A percentile compares a stretch with the other conserved stretches of the same genome.
Conservation (phyloP, 2,797 vertebrate species). For the Myotis planiceps region DNA sequence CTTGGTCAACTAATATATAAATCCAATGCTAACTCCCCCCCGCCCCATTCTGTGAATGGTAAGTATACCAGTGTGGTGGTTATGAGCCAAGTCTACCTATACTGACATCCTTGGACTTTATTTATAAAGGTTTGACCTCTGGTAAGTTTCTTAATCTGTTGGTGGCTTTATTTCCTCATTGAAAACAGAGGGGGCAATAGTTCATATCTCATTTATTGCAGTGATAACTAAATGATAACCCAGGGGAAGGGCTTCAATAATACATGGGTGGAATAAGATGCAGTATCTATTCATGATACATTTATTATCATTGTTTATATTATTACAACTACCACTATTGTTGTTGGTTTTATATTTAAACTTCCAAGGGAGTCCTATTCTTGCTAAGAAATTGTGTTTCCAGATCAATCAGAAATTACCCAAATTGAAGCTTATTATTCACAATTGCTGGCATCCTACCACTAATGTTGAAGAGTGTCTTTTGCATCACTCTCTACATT, state of each 20-base stretch:
- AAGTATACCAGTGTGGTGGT: background rate
- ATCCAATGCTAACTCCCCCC: background rate
- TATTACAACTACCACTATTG: background rate
- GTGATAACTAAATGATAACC: background rate
- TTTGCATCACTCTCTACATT: background rate
- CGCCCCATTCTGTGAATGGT: background rate
- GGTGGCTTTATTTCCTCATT: background rate
- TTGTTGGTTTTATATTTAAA: background rate
- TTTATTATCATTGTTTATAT: background rate
- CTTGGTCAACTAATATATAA: background rate
- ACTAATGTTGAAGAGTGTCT: background rate
- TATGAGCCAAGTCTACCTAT: background rate
- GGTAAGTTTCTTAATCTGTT: background rate
- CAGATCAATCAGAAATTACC: background rate
- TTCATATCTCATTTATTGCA: background rate
- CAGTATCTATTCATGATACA: background rate
- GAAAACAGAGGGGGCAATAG: background rate
- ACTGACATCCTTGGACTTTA: background rate
- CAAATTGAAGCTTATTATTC: background rate
- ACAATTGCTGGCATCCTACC: background rate
- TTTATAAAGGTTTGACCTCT: background rate
- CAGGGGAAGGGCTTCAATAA: background rate
- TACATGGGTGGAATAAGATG: background rate
- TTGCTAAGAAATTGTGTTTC: background rate
- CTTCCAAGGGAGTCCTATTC: background rate